Conservation (phyloP, 2,113 vertebrate genomes). For the Corythaixoides concolor region DNA sequence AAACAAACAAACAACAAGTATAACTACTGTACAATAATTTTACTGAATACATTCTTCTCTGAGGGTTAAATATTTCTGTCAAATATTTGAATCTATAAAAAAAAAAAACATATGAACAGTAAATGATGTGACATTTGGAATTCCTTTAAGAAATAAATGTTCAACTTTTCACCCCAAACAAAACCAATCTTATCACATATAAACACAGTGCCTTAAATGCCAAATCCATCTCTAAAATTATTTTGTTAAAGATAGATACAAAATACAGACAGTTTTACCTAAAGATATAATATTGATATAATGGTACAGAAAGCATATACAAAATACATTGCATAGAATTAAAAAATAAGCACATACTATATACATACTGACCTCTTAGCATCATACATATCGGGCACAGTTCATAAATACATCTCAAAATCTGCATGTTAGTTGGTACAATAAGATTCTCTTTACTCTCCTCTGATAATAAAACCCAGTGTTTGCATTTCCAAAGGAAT, state of each 20-base stretch:
- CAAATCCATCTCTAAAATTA: background rate
- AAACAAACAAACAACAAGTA: too few relatives aligned
- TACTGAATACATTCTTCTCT: background rate
- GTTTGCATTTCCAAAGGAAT: background rate
- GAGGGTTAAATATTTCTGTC: background rate
- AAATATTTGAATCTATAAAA: background rate
- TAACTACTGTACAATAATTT: background rate
- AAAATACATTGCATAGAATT: background rate
- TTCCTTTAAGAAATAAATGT: background rate
- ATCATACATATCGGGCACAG: background rate
- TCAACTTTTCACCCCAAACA: background rate
- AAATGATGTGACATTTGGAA: background rate
- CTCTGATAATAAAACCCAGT: background rate
- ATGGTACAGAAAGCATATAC: background rate
- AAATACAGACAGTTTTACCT: background rate
- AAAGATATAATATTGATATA: background rate
- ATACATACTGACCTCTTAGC: background rate
- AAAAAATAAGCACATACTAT: background rate
- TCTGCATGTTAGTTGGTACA: background rate
- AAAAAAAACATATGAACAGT: background rate
- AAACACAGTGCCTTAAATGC: background rate
- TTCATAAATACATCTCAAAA: background rate
- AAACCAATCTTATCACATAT: background rate
- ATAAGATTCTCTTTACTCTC: background rate
- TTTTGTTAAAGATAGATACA: background rate